These are phyloP conservation scores for Jordanella pulchra DNA, from an alignment of 2,797 vertebrate genomes.

Conservation along the genomic window DNA sequence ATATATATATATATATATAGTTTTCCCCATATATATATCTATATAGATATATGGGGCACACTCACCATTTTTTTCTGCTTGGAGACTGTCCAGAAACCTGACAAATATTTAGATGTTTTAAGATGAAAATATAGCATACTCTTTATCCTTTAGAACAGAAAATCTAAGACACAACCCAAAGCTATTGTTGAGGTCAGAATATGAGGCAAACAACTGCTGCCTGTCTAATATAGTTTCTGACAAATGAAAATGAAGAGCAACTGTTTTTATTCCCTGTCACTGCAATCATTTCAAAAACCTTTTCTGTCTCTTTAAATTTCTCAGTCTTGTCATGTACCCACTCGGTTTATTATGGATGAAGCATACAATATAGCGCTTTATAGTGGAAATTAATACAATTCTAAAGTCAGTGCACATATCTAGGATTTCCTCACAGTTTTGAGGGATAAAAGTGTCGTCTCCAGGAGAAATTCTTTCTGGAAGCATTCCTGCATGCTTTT, in stretches of 20 bases:
- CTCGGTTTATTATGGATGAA: not conserved
- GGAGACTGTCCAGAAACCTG: not conserved
- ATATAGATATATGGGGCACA: not conserved
- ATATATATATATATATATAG: no score
- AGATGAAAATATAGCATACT: not conserved
- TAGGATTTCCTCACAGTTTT: slow-evolving; percentile 20
- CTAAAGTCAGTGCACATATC: slow-evolving; percentile 5
- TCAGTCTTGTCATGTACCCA: slow-evolving; percentile 14
- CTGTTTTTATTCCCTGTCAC: slow-evolving; percentile 19
- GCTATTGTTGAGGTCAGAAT: not conserved
- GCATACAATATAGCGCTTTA: slow-evolving; percentile 25
- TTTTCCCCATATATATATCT: no score
- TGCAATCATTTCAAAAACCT: slow-evolving; percentile 26
- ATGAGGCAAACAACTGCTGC: not conserved
- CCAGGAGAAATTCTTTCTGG: slow-evolving; percentile 20
- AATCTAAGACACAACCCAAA: not conserved
- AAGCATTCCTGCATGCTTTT: slow-evolving; percentile 45
- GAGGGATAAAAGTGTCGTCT: slow-evolving; percentile 17
- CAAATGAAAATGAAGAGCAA: slow-evolving; percentile 27
- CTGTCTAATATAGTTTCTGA: slow-evolving; percentile 7
- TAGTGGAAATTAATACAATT: slow-evolving; percentile 23
- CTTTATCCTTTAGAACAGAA: not conserved
- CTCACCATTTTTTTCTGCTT: not conserved
- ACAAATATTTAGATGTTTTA: not conserved
- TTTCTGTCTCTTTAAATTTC: slow-evolving; percentile 12